phyloP scores from a whole-genome alignment of 1,140 invertebrate species.

The Lordiphosa collinella region DNA sequence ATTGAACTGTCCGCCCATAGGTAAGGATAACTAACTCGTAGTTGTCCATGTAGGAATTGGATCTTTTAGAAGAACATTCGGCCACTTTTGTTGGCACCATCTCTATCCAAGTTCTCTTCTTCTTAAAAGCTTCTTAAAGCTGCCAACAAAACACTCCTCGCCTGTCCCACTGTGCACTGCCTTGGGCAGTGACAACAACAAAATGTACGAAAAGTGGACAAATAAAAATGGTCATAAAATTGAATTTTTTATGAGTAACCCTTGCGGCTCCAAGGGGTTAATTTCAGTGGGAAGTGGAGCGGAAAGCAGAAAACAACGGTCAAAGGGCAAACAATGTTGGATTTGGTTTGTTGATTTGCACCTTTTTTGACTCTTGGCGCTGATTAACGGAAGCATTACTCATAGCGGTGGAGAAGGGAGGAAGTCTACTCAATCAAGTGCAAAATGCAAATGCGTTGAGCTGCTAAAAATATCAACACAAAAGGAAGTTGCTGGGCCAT shows the following conservation, averaged over 20 bases:
- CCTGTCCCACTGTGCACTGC: no score
- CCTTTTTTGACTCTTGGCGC: slow-evolving; percentile 43
- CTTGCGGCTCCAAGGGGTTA: slow-evolving; percentile 54
- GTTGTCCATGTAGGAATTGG: no score
- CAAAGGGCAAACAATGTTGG: slow-evolving; percentile 50
- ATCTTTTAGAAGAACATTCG: no score
- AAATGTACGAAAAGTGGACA: slow-evolving; percentile 52
- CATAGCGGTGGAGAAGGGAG: slow-evolving; percentile 10
- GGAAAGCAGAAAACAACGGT: slow-evolving; percentile 37
- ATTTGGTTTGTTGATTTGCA: slow-evolving; percentile 72
- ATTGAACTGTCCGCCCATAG: no score
- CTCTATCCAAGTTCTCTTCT: no score
- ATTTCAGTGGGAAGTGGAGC: slow-evolving; percentile 47
- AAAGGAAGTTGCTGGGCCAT: slow-evolving; percentile 59
- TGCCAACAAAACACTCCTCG: no score
- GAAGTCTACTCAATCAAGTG: slow-evolving; percentile 58
- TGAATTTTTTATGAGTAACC: slow-evolving; percentile 74
- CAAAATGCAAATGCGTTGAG: slow-evolving; percentile 67
- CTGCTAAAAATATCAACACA: slow-evolving; percentile 68
- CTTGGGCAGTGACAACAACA: slow-evolving; percentile 5
- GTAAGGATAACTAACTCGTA: no score
- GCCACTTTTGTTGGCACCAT: no score
- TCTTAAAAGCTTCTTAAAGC: no score
- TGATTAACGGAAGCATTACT: slow-evolving; percentile 76
- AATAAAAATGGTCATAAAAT: slow-evolving; percentile 75